These are phyloP conservation scores for Orycteropus afer DNA, from an alignment of 2,113 vertebrate species.

Conservation along the genomic window DNA sequence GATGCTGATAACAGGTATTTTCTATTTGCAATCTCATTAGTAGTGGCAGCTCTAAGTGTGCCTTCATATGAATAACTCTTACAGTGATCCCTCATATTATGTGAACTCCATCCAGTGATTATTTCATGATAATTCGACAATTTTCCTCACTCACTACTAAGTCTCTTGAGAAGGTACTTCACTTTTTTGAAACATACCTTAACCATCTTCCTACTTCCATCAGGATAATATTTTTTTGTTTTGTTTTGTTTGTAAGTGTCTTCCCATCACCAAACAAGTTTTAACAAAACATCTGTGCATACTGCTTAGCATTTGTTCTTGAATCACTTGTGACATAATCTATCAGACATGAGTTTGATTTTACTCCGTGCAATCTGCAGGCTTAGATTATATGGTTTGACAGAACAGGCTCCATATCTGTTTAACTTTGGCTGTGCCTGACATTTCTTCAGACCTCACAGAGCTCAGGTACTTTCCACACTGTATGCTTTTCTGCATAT, in stretches of 20 bases:
- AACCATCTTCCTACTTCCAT: neutral
- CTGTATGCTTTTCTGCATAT: neutral
- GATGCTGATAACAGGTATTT: constrained; percentile 56
- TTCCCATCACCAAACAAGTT: neutral
- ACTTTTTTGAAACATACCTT: constrained; percentile 8
- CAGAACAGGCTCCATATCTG: neutral
- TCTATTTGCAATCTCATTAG: constrained; percentile 44
- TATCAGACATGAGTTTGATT: neutral
- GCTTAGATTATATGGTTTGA: neutral
- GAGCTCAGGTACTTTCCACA: neutral
- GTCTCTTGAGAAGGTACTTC: neutral
- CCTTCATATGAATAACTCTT: constrained; percentile 54
- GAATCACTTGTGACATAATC: neutral
- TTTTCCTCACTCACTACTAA: neutral
- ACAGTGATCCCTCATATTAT: neutral
- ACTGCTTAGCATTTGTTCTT: neutral
- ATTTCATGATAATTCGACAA: constrained; percentile 21
- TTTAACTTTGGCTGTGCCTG: neutral
- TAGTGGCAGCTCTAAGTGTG: constrained; percentile 19
- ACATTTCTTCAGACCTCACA: neutral
- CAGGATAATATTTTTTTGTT: neutral
- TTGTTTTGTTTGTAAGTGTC: constrained; percentile 8
- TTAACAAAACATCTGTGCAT: neutral
- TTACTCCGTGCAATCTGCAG: neutral
- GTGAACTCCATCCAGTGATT: constrained; percentile 45